A percentile compares a stretch with the other conserved stretches of the same genome.
phyloP scores from a whole-genome alignment of 2,797 vertebrate genomes.

The Poecilia gillii region DNA sequence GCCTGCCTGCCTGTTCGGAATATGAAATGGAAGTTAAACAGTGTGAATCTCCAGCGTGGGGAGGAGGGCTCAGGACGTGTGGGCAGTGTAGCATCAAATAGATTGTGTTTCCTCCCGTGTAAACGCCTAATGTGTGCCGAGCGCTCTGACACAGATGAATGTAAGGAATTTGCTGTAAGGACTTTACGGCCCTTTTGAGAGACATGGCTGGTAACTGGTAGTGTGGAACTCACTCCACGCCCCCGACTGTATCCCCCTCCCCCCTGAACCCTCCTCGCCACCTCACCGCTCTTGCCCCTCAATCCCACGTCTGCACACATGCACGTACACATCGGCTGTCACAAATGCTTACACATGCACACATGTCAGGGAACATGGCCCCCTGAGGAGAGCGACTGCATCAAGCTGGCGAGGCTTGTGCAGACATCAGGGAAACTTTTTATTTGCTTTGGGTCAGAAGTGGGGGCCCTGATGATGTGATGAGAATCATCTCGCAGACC shows the following conservation, averaged over 20 bases:
- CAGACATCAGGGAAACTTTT: slow-evolving; percentile 73
- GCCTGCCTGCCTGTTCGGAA: slow-evolving; percentile 77
- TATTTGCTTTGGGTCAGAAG: slow-evolving; percentile 80
- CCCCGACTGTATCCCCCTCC: slow-evolving; percentile 12
- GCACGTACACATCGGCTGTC: slow-evolving; percentile 28
- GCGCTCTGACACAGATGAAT: slow-evolving; percentile 84
- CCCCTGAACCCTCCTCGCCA: slow-evolving; percentile 17
- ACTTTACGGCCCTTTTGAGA: slow-evolving; percentile 83
- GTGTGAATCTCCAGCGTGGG: slow-evolving; percentile 75
- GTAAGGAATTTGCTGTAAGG: slow-evolving; percentile 85
- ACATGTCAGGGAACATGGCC: slow-evolving; percentile 63
- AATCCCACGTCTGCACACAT: slow-evolving; percentile 39
- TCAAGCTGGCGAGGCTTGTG: slow-evolving; percentile 66
- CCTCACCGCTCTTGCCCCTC: slow-evolving; percentile 1
- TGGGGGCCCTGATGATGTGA: slow-evolving; percentile 73
- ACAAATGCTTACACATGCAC: slow-evolving; percentile 72
- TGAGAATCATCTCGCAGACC: slow-evolving; percentile 61
- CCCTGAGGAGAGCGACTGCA: slow-evolving; percentile 68
- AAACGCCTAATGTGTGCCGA: slow-evolving; percentile 82
- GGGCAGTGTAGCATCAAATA: slow-evolving; percentile 86
- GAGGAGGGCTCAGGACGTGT: slow-evolving; percentile 79
- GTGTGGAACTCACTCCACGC: slow-evolving; percentile 67
- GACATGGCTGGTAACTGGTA: slow-evolving; percentile 70
- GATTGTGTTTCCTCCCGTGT: slow-evolving; percentile 86
- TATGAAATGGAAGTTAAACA: slow-evolving; percentile 85